Evolutionary conservation across 1,140 invertebrate genomes (phyloP), one percentile per base, ranked within the genome.

Genomic region (Homalodisca vitripennis): DNA sequence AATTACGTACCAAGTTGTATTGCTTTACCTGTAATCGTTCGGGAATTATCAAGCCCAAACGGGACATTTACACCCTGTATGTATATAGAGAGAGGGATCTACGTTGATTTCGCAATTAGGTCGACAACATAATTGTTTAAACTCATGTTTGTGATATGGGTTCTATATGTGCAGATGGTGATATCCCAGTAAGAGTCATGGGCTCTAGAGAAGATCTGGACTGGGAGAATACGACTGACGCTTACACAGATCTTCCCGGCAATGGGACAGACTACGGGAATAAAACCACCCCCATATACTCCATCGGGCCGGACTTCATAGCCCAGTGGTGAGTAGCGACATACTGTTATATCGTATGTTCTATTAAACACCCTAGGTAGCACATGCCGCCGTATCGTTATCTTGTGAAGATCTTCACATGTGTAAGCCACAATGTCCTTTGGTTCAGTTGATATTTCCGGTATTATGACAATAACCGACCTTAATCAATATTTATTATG

Each of bases 221-320:
- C 20, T 60, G 32, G 53, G 67, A 62, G 53, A 46, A 66, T 24
- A 14, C n/a, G 2, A 66, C 63, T 10, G 32, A n/a, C 63, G 1
- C 24, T 20, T 22, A 46, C 6, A 60, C 55, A 1, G 3, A 3
- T 14, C 3, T 2, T 2, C 3, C 6, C 22, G 24, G 32, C 26
- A 68, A 68, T 24, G 67, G 6, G 14, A 68, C 67, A 3, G 67
- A 68, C 34, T 68, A 62, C 20, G 48, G 20, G 24, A 68, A 68
- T 31, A 71, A 48, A 29, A 62, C 70, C 26, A 71, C 65, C 14
- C 57, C 70, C 46, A 63, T 69, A 41, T 73, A 63, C 55, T 71
- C 70, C n/a, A 69, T 71, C 24, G 63, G 69, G 26, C 65, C 62
- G n/a, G 70, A 68, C 48, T 73, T 68, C 31, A 64, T 71, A 32